Percentiles rank a stretch among this genome's conserved stretches.
phyloP scores from a whole-genome alignment of 1,140 invertebrate genomes.

The Phymastichus coffea region DNA sequence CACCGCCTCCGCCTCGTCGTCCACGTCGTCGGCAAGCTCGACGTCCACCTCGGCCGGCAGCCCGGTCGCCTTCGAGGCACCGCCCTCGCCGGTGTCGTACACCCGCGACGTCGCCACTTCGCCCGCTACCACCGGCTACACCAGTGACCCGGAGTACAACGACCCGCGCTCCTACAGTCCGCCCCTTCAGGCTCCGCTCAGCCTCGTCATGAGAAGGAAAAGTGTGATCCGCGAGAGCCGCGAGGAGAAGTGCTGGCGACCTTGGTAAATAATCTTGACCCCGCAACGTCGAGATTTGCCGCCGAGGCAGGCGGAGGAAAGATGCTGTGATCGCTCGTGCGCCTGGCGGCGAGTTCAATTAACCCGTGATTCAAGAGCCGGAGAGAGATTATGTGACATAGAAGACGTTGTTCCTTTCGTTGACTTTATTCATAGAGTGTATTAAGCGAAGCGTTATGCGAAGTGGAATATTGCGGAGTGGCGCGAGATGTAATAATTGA shows the following conservation, averaged over 20 bases:
- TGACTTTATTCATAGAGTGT: conserved; percentile 22
- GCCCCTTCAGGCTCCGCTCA: conserved; percentile 64
- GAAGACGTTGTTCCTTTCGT: conserved; percentile 26
- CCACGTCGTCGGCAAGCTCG: conserved; percentile 54
- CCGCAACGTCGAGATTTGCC: not conserved
- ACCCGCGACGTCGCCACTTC: conserved; percentile 52
- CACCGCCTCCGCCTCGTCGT: conserved; percentile 65
- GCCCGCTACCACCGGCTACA: conserved; percentile 50
- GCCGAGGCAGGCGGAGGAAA: not conserved
- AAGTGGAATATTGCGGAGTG: not conserved
- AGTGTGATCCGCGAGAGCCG: conserved; percentile 55
- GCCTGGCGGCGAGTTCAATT: not conserved
- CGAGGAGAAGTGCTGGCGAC: conserved; percentile 63
- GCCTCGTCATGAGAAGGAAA: conserved; percentile 70
- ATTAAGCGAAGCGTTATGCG: too few species aligned
- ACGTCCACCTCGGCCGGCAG: conserved; percentile 52
- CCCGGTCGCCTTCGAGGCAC: conserved; percentile 51
- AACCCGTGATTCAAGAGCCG: too few species aligned
- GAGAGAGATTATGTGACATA: conserved; percentile 1
- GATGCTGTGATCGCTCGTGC: conserved; percentile 17
- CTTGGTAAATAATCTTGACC: conserved; percentile 62
- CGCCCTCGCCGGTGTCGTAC: conserved; percentile 45
- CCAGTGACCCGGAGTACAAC: conserved; percentile 50
- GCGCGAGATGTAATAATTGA: not conserved
- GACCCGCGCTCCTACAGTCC: conserved; percentile 56